Evolutionary conservation across 2,113 vertebrate genomes (phyloP).

Genomic region (Hippocampus barbouri): DNA sequence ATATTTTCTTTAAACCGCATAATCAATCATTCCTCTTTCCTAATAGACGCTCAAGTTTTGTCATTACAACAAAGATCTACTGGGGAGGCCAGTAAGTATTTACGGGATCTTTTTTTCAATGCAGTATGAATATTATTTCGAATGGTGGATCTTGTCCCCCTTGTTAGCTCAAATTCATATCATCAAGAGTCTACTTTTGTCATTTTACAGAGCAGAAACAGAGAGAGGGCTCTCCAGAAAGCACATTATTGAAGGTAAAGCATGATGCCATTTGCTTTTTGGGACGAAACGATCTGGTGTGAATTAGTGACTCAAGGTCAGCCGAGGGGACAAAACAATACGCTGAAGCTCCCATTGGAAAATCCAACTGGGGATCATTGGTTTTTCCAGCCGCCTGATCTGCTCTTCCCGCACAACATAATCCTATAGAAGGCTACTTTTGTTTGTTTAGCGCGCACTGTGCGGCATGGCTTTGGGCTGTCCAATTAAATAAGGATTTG

Average conservation of each 20-base stretch:
- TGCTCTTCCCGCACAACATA: conserved; percentile 2
- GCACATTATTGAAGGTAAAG: conserved; percentile 88
- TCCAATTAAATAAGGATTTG: conserved; percentile 26
- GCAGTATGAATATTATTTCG: not conserved
- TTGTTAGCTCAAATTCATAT: not conserved
- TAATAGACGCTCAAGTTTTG: conserved; percentile 80
- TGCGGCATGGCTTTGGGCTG: conserved; percentile 8
- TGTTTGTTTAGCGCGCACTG: conserved; percentile 23
- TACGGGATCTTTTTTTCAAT: not conserved
- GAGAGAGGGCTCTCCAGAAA: conserved; percentile 88
- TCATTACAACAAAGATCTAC: conserved; percentile 90
- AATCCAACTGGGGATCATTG: not conserved
- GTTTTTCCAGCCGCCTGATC: conserved; percentile 19
- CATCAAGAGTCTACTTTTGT: conserved; percentile 17
- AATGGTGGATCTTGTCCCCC: not conserved
- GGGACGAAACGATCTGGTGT: not conserved
- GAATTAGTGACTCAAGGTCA: conserved; percentile 5
- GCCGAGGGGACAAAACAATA: not conserved
- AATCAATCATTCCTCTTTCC: conserved; percentile 1
- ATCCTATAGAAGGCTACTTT: conserved; percentile 17
- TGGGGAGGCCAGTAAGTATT: conserved; percentile 89
- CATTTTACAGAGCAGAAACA: conserved; percentile 80
- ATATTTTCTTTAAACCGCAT: not conserved
- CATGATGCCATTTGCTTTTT: not conserved
- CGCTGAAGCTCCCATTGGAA: not conserved